Evolutionary conservation across 2,888 invertebrate genomes (phyloP).

Genomic region (Lasioglossum figueresi): DNA sequence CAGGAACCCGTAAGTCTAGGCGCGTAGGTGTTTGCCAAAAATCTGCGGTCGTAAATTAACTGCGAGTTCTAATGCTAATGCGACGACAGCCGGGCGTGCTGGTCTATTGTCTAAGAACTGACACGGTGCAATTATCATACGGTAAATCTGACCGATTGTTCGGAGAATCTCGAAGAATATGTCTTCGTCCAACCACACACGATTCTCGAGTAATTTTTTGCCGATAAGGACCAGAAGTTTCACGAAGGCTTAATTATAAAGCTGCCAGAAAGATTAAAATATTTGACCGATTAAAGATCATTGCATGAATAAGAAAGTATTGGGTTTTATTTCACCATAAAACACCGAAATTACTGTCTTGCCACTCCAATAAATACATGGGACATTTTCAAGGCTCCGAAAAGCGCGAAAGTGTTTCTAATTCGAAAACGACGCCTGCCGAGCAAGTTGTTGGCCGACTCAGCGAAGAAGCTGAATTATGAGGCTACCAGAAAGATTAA

Average conservation of each 20-base stretch:
- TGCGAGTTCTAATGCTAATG: background rate
- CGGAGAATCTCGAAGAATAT: background rate
- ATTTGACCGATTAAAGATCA: too few relatives aligned
- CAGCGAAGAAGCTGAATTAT: background rate
- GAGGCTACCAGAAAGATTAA: too few relatives aligned
- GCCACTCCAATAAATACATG: too few relatives aligned
- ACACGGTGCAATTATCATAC: background rate
- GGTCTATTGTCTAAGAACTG: background rate
- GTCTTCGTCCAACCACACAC: background rate
- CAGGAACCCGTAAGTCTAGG: background rate
- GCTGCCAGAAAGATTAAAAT: too few relatives aligned
- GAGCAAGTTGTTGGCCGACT: background rate
- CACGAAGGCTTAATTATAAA: too few relatives aligned
- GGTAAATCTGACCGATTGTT: background rate
- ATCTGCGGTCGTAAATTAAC: background rate
- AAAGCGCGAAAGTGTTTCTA: background rate
- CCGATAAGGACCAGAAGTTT: too few relatives aligned
- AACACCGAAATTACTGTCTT: too few relatives aligned
- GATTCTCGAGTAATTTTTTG: background rate
- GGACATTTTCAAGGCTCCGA: background rate
- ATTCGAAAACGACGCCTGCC: background rate
- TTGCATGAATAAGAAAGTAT: too few relatives aligned
- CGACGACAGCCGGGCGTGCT: background rate
- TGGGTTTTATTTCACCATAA: too few relatives aligned
- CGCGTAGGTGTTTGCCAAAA: conserved; percentile 11